Conservation (phyloP, 2,797 vertebrate species). For the Urophycis tenuis region DNA sequence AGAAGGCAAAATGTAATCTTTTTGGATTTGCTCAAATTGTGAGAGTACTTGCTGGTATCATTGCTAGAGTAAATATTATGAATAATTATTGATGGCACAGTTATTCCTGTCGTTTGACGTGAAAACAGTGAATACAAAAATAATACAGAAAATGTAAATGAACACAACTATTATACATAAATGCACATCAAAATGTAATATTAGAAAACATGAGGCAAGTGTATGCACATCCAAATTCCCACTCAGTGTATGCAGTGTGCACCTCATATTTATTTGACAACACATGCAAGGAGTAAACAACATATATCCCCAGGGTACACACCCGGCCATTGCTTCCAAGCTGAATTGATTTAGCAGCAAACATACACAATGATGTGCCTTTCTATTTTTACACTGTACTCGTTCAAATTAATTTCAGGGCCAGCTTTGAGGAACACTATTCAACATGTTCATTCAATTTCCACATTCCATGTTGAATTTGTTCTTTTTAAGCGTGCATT, state of each 20-base stretch:
- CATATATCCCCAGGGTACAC: slow-evolving; percentile 11
- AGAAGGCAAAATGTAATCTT: too few relatives aligned
- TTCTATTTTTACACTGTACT: slow-evolving; percentile 33
- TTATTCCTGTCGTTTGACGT: neutral
- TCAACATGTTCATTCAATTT: slow-evolving; percentile 52
- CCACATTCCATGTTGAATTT: slow-evolving; percentile 53
- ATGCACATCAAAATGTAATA: neutral
- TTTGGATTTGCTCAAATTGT: neutral
- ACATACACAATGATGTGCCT: slow-evolving; percentile 27
- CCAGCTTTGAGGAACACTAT: slow-evolving; percentile 33
- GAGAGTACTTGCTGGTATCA: neutral
- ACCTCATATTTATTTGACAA: neutral
- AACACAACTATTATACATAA: neutral
- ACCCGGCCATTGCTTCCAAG: neutral
- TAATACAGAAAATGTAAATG: neutral
- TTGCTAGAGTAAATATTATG: neutral
- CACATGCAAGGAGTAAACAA: slow-evolving; percentile 21
- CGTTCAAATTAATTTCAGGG: slow-evolving; percentile 26
- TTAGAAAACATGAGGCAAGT: neutral
- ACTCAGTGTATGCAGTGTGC: neutral
- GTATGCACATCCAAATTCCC: neutral
- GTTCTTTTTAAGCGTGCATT: slow-evolving; percentile 52
- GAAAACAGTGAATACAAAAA: neutral
- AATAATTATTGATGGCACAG: neutral
- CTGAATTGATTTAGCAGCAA: slow-evolving; percentile 20